Evolutionary conservation across 2,797 vertebrate genomes (phyloP).

Genomic region (Intellagama lesueurii): DNA sequence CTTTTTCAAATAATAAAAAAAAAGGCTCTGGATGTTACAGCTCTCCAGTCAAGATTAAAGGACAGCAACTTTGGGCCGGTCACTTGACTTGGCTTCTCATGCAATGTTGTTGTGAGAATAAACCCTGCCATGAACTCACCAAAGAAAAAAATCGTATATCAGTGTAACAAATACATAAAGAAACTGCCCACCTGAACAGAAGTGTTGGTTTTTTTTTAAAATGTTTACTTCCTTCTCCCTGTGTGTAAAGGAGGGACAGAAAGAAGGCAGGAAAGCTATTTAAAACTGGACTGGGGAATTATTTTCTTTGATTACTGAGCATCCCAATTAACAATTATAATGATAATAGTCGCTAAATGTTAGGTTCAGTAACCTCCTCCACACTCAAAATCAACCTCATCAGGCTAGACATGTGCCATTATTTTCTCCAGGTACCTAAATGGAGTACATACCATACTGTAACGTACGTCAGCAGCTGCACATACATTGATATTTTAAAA

Average conservation of each 20-base stretch:
- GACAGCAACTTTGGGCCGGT: neutral
- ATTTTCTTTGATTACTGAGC: neutral
- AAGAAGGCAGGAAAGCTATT: conserved; percentile 7
- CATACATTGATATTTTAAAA: neutral
- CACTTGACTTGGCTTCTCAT: too few relatives aligned
- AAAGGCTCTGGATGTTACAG: neutral
- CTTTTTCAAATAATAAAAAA: neutral
- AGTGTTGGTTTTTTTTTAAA: neutral
- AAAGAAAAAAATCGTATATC: too few relatives aligned
- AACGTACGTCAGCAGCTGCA: conserved; percentile 7
- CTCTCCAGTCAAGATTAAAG: neutral
- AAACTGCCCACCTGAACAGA: neutral
- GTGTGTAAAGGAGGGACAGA: neutral
- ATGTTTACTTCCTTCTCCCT: neutral
- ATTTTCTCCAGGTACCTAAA: conserved; percentile 6
- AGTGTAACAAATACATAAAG: too few relatives aligned
- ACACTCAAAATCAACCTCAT: neutral
- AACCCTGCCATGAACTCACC: too few relatives aligned
- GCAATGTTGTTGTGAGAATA: too few relatives aligned
- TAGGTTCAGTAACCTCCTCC: conserved; percentile 26
- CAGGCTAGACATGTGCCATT: neutral
- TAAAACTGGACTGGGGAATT: neutral
- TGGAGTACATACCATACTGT: conserved; percentile 7
- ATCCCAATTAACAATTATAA: conserved; percentile 17
- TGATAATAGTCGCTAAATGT: conserved; percentile 24